Percentiles rank a stretch among this genome's conserved stretches.
Evolutionary conservation across 2,113 vertebrate species (phyloP).

Genomic region (Paedocypris sp.): DNA sequence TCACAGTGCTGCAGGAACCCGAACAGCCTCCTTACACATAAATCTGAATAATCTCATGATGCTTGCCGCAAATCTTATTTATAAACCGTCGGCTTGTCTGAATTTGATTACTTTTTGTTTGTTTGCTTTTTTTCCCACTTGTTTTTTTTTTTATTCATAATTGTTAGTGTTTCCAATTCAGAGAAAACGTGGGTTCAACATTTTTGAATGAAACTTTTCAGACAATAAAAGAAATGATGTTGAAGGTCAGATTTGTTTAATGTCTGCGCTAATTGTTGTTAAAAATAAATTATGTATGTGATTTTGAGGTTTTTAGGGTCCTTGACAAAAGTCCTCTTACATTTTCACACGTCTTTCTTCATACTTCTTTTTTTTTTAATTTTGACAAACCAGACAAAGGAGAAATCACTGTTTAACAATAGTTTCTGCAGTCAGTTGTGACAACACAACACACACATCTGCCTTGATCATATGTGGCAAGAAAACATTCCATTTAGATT

Average conservation of each 20-base stretch:
- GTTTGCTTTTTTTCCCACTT: conserved; percentile 49
- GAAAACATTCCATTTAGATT: conserved; percentile 3
- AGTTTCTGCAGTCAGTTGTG: conserved; percentile 24
- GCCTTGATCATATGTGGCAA: conserved; percentile 23
- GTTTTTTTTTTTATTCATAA: too few species aligned
- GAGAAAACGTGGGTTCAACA: too few species aligned
- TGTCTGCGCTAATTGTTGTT: too few species aligned
- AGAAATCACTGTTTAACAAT: conserved; percentile 28
- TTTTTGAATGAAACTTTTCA: too few species aligned
- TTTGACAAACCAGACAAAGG: conserved; percentile 19
- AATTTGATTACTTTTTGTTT: conserved; percentile 82
- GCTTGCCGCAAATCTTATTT: conserved; percentile 96
- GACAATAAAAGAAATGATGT: too few species aligned
- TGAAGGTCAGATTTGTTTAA: too few species aligned
- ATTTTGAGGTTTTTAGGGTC: too few species aligned
- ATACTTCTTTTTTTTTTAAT: conserved; percentile 1
- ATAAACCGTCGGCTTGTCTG: conserved; percentile 89
- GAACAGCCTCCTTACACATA: conserved; percentile 87
- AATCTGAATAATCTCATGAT: conserved; percentile 96
- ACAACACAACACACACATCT: conserved; percentile 27
- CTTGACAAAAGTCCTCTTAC: too few species aligned
- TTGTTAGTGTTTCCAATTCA: too few species aligned
- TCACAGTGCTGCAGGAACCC: conserved; percentile 87
- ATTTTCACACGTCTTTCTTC: too few species aligned
- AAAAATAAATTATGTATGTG: too few species aligned